These are phyloP conservation scores for Fregata magnificens DNA, from an alignment of 2,113 vertebrate genomes.

Conservation along the genomic window DNA sequence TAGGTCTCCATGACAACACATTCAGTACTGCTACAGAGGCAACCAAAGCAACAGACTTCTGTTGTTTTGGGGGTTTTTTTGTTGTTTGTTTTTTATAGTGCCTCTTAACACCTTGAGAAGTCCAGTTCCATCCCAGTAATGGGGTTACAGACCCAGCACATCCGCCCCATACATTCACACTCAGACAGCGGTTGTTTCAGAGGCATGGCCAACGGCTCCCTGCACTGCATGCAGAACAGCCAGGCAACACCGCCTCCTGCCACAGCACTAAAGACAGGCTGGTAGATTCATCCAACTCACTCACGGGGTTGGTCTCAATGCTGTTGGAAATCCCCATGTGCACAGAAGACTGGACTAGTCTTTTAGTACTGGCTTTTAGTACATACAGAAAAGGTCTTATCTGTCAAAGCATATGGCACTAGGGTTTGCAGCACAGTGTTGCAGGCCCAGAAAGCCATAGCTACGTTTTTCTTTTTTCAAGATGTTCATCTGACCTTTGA, in stretches of 20 bases:
- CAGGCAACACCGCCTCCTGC: rapidly evolving
- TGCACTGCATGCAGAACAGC: background rate
- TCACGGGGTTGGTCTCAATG: background rate
- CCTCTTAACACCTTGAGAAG: background rate
- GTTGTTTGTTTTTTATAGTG: background rate
- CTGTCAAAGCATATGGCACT: background rate
- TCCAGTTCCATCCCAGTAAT: background rate
- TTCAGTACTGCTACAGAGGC: background rate
- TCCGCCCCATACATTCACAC: background rate
- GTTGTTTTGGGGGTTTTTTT: background rate
- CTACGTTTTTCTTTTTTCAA: background rate
- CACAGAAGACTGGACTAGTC: background rate
- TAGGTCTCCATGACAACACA: background rate
- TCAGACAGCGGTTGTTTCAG: background rate
- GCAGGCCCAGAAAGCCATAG: background rate
- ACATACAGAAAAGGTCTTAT: background rate
- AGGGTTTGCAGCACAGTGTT: background rate
- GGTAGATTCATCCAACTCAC: background rate
- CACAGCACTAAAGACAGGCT: background rate
- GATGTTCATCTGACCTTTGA: background rate
- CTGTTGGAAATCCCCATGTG: background rate
- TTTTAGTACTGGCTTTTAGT: background rate
- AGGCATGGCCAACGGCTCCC: background rate
- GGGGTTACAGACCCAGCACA: background rate
- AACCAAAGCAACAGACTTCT: background rate